phyloP scores from a whole-genome alignment of 2,888 invertebrate species.

The Periphyllus acericola region DNA sequence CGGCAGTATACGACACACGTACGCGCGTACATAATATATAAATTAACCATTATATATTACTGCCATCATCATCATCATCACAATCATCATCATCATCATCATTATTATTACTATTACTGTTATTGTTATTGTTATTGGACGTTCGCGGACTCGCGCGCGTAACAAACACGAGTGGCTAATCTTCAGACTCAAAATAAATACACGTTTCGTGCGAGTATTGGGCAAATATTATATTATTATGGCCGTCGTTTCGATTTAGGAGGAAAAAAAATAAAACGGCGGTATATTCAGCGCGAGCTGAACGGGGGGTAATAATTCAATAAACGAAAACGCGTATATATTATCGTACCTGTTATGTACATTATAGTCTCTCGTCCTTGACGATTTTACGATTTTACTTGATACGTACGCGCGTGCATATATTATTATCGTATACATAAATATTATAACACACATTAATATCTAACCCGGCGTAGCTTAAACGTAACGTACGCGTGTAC shows the following conservation, averaged over 20 bases:
- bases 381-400: slow-evolving; percentile 20
- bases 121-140: not conserved
- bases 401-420: not conserved
- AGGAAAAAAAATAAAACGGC: not conserved
- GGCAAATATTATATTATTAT: not conserved
- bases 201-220: not conserved
- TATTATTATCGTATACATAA: not conserved
- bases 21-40: not conserved
- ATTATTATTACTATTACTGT: not conserved
- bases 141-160: not conserved
- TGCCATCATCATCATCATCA: not conserved
- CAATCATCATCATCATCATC: too few species aligned
- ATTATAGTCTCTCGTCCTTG: slow-evolving; percentile 8
- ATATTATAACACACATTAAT: not conserved
- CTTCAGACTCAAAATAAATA: not conserved
- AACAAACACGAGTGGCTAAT: slow-evolving; percentile 2
- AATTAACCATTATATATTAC: not conserved
- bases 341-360: too few species aligned
- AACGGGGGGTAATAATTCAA: slow-evolving; percentile 1
- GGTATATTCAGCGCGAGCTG: not conserved
- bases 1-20: not conserved
- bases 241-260: not conserved
- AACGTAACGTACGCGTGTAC: too few species aligned
- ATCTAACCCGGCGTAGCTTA: too few species aligned
- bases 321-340: not conserved